phyloP scores from a whole-genome alignment of 2,113 vertebrate genomes.

The Rhabdornis inornatus region DNA sequence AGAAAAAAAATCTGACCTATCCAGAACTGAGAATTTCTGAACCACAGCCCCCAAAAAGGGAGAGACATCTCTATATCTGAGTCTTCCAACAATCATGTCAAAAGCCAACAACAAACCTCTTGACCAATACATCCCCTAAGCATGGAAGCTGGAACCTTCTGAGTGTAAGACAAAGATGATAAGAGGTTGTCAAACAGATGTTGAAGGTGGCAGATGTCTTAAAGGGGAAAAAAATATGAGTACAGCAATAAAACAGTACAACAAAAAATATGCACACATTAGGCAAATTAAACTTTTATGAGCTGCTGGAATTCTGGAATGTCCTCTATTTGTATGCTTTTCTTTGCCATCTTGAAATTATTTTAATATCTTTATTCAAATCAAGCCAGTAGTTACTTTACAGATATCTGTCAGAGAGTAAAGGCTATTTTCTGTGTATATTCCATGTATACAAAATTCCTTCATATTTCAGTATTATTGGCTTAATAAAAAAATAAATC shows the following conservation, averaged over 20 bases:
- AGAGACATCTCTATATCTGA: neutral
- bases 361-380: neutral
- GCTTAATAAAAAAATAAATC: neutral
- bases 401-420: neutral
- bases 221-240: neutral
- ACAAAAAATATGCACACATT: neutral
- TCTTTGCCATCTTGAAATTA: neutral
- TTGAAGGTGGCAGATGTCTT: neutral
- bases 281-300: neutral
- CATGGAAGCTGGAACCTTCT: neutral
- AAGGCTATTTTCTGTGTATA: neutral
- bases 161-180: neutral
- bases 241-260: neutral
- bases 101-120: neutral
- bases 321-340: neutral
- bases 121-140: neutral
- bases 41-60: rapidly evolving
- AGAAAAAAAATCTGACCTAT: neutral
- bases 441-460: neutral
- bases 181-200: neutral
- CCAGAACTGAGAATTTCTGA: neutral
- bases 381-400: neutral
- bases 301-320: neutral
- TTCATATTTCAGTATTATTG: neutral
- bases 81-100: neutral